Base-by-base conservation (phyloP, 53 echinoderm and acorn worm species). In the Echinarachnius parma region DNA sequence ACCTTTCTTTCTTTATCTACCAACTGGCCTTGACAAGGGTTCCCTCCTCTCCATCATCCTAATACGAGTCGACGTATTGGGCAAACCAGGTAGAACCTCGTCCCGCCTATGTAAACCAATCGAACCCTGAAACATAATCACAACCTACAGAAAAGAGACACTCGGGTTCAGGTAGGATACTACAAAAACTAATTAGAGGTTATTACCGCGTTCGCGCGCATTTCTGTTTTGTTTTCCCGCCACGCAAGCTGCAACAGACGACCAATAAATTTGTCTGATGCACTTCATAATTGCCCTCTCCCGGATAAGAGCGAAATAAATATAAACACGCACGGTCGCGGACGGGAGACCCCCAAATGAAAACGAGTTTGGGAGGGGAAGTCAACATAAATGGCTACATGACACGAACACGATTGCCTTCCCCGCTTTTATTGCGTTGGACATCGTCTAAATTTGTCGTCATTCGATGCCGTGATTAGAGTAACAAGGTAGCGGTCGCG, bases 161-260 rank as follows among this genome's bases (percentile, higher is more conserved):
- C n/a, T 9, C 42, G 42, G 42, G 42, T 9, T 9, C 13, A 7
- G 42, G 42, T 9, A 39, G 13, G 42, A 18, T 18, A n/a, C 57
- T 72, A 72, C 74, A 72, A 72, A 72, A 72, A 42, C 55, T 56
- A 54, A 72, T 56, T 35, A 72, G 74, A n/a, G n/a, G n/a, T n/a
- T 56, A 7, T 15, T 28, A 56, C 42, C 55, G 28, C 27, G 25
- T 52, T 52, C 47, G 13, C 46, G 25, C 46, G 27, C 8, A 29
- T 60, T 26, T 31, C 68, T 62, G 32, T 49, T 34, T 31, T 28
- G 4, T 19, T 18, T 19, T 19, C 50, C 13, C 50, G 4, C 19
- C 18, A 13, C 50, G 11, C 50, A 4, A 9, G 4, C 19, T 18
- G 19, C 19, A 49, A 39, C 42, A 39, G 42, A 39, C 42, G 42